These are phyloP conservation scores for Epiperipatus broadwayi DNA, from an alignment of 2,888 invertebrate species.

Conservation along the genomic window DNA sequence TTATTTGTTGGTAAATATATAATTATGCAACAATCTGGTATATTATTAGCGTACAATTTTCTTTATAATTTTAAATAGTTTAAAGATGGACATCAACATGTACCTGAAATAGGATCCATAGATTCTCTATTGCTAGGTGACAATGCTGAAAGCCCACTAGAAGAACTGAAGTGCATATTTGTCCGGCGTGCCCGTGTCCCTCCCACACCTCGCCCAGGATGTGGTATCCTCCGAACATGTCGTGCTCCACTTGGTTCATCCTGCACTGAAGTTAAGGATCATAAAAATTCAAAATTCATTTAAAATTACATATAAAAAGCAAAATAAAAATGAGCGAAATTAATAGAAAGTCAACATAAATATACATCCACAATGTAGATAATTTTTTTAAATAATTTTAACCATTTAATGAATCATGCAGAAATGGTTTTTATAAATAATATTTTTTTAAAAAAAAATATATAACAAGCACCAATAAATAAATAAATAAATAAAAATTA, in stretches of 20 bases:
- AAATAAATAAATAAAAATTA: too few species aligned
- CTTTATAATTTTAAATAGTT: neutral
- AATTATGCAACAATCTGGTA: too few species aligned
- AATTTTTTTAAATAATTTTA: too few species aligned
- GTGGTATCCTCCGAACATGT: conserved; percentile 55
- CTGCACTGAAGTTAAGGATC: conserved; percentile 40
- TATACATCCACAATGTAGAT: too few species aligned
- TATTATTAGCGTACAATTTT: too few species aligned
- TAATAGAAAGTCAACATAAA: too few species aligned
- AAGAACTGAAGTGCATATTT: conserved; percentile 84
- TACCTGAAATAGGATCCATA: conserved; percentile 78
- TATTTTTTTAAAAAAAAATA: too few species aligned
- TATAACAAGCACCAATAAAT: too few species aligned
- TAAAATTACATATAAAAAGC: conserved; percentile 4
- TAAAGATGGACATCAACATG: neutral
- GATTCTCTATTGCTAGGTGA: conserved; percentile 76
- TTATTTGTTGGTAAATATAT: too few species aligned
- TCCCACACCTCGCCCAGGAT: conserved; percentile 48
- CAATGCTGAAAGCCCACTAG: conserved; percentile 59
- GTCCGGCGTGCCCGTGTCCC: conserved; percentile 59
- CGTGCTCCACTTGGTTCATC: conserved; percentile 64
- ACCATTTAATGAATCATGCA: too few species aligned
- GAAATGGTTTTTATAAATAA: too few species aligned
- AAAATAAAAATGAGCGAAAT: neutral
- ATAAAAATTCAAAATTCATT: conserved; percentile 16